phyloP scores from a whole-genome alignment of 1,140 invertebrate genomes.

The Aphelenchoides fujianensis region DNA sequence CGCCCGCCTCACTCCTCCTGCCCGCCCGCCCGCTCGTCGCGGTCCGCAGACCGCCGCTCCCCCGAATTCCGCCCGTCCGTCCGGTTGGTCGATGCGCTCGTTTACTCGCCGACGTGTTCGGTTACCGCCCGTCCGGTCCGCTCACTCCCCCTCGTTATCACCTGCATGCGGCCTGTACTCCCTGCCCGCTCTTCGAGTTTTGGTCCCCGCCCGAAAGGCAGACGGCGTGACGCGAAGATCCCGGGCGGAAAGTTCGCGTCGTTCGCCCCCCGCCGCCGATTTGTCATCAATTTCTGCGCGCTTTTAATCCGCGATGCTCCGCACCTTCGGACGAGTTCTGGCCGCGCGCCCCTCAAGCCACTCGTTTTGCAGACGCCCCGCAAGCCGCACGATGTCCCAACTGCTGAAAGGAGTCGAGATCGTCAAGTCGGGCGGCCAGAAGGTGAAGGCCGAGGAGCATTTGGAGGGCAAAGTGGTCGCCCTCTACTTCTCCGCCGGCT shows the following conservation, averaged over 20 bases:
- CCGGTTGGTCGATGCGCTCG: too few relatives aligned
- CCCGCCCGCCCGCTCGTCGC: too few relatives aligned
- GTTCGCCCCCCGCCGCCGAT: too few relatives aligned
- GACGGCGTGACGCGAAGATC: slow-evolving; percentile 1
- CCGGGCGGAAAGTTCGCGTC: neutral
- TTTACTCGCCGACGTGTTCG: too few relatives aligned
- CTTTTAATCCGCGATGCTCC: neutral
- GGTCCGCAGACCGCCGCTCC: too few relatives aligned
- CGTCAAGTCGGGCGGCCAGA: slow-evolving; percentile 41
- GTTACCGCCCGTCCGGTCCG: too few relatives aligned
- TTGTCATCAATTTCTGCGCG: slow-evolving; percentile 14
- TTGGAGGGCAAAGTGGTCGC: slow-evolving; percentile 58
- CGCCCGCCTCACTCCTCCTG: too few relatives aligned
- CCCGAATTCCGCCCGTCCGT: too few relatives aligned
- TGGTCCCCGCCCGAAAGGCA: too few relatives aligned
- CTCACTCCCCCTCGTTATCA: too few relatives aligned
- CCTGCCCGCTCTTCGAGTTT: too few relatives aligned
- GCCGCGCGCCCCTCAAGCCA: neutral
- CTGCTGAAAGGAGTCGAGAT: slow-evolving; percentile 51
- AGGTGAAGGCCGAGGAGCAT: slow-evolving; percentile 46
- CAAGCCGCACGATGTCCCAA: slow-evolving; percentile 42
- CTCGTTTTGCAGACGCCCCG: neutral
- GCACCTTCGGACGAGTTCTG: neutral
- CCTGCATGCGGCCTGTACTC: too few relatives aligned
- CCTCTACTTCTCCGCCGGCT: slow-evolving; percentile 59